Base-by-base conservation (phyloP, 2,797 vertebrate species). In the Champsocephalus esox region DNA sequence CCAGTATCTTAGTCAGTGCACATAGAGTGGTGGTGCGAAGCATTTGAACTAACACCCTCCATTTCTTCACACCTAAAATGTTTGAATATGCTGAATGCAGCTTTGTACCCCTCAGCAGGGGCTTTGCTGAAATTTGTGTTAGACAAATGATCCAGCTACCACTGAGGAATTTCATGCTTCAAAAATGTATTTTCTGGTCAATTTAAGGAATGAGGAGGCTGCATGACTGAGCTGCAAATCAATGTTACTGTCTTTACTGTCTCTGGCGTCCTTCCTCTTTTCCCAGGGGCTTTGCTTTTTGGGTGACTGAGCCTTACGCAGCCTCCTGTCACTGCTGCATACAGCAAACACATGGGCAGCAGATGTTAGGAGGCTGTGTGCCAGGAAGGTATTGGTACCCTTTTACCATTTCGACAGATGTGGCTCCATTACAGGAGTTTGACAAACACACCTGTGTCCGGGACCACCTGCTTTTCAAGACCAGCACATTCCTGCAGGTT, bases 221-320 rank as follows among this genome's bases (percentile, higher is more conserved):
- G 86, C 84, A 85, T 90, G 88, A 87, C 87, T 86, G 89, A 88
- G 88, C 83, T 70, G 85, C 79, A 87, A 91, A 93, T 92, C 71
- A 77, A 89, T 89, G 87, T 81, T 38, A 79, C 79, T 88, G 87
- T 88, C 85, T 87, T 81, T 86, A 72, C 66, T 21, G 55, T 68
- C 55, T 44, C 82, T 84, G 88, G 90, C 88, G 80, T 69, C 73
- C 75, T 80, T 85, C 77, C 73, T 74, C 24, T 50, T 50, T 62
- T 89, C 82, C 88, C 88, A 77, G 77, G 79, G 86, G 86, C 73
- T 87, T 84, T 77, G 66, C 59, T 84, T 81, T 81, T 76, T 81
- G 79, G 77, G 76, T 84, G 75, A 77, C 78, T 77, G 88, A 82
- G 87, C 82, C 75, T 82, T 80, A 77, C 74, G 59, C 77, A 79